Base-by-base conservation (phyloP, 1,140 invertebrate genomes). In the Drosophila virilis region DNA sequence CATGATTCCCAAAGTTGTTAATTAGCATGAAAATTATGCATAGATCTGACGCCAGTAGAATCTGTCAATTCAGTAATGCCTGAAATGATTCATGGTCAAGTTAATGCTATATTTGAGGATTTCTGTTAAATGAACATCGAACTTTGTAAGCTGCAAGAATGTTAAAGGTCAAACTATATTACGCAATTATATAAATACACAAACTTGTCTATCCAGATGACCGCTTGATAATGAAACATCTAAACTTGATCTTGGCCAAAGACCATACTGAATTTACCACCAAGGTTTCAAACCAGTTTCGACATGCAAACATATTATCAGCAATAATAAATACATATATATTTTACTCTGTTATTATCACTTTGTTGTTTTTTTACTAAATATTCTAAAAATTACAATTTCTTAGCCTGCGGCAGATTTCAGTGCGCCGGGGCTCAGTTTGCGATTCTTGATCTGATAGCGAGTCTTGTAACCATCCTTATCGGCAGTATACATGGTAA, bases 401-500 rank as follows among this genome's bases (percentile, higher is more conserved):
- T 32, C n/a, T 52, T 91, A 92, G 51, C 91, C 91, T 77, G 90
- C 78, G 32, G 76, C 65, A 17, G 91, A 92, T 72, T 91, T 91
- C 59, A 92, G 55, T 33, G 84, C 71, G 32, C 90, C 77, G 3
- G 80, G 57, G 64, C 78, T 81, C 64, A 92, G 62, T 61, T 91
- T 92, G 42, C 91, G 86, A 40, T 92, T 92, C 74, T 91, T 92
- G 13, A 86, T 75, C 59, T 65, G 46, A 50, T 91, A 90, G 12
- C 82, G 78, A 0, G 91, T 38, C 59, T 90, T 88, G 66, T 92
- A 92, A 51, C 91, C 91, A 77, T 92, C 74, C 54, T 92, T 92
- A 35, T 92, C 91, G 50, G 91, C 91, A 0, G 91, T 92, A 62
- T 92, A 92, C 82, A 91, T 91, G 17, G 85, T 88, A 5, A 80